Base-by-base conservation (phyloP, 2,797 vertebrate species). In the Enteromius fasciolatus region DNA sequence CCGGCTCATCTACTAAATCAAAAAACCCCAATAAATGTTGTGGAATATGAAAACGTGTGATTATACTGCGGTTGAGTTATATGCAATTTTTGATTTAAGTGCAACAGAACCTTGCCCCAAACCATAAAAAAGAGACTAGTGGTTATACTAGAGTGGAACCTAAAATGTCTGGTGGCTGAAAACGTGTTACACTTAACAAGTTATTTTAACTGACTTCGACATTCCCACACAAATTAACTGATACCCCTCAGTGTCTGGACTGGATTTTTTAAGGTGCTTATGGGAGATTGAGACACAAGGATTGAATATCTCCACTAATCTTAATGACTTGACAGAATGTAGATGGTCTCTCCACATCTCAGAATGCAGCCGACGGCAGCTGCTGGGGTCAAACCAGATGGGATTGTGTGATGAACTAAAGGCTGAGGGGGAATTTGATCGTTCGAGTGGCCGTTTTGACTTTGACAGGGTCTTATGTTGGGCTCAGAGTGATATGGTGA, bases 31-130 rank as follows among this genome's bases (percentile, higher is more conserved):
- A 87, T 82, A 93, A 89, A 87, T 78, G 87, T 74, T 84, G 88
- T 80, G 89, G 88, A 67, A 76, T 86, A 91, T 68, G 83, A 80
- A 92, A 92, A 90, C 91, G 85, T 90, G 89, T 90, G 83, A 94
- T 93, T 93, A 92, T 74, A 81, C 81, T 79, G 86, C 88, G 91
- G 90, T 86, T 83, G 85, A 84, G 89, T 91, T 91, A 91, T 78
- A 90, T 82, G 63, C 80, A 77, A 77, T 86, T 90, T 83, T 90
- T 90, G 81, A 87, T 90, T 90, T 89, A 85, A 84, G 88, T 85
- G 75, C 72, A 64, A 28, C 8, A 72, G 81, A 83, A 84, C 72
- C 80, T 20, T 54, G 81, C 86, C 78, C 74, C 66, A 33, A 48
- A 87, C 85, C 86, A 75, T 85, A 87, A 91, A 90, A 89, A 86